Evolutionary conservation across 2,113 vertebrate species (phyloP).

Genomic region (Riparia riparia): DNA sequence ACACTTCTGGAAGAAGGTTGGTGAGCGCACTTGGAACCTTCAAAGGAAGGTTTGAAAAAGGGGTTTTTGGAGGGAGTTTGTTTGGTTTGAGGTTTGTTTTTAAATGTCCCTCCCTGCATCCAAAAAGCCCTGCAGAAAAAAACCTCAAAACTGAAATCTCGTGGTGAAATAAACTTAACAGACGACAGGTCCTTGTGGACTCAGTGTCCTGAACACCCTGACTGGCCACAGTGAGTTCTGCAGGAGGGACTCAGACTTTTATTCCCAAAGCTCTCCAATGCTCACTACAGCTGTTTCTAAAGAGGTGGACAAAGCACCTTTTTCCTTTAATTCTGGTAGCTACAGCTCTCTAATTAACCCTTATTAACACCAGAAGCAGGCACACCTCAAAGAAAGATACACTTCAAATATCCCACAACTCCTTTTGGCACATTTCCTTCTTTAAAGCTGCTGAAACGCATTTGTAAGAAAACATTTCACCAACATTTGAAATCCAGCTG

Average conservation of each 20-base stretch:
- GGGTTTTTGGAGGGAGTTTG: not conserved
- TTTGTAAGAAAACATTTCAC: not conserved
- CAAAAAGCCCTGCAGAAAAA: not conserved
- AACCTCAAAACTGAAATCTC: not conserved
- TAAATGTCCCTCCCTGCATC: no score
- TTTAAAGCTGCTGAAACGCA: not conserved
- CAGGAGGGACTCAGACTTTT: not conserved
- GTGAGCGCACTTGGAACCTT: constrained; percentile 97
- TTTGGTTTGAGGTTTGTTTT: not conserved
- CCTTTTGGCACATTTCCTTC: not conserved
- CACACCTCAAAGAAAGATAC: not conserved
- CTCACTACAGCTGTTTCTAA: not conserved
- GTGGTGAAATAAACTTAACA: not conserved
- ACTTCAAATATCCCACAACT: not conserved
- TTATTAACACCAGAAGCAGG: not conserved
- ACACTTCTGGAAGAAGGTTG: constrained; percentile 98
- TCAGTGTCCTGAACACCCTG: not conserved
- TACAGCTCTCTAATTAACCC: not conserved
- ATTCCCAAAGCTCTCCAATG: not conserved
- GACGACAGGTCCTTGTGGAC: not conserved
- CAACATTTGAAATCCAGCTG: not conserved
- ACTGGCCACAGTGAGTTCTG: not conserved
- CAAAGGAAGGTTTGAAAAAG: not conserved
- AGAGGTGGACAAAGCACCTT: not conserved
- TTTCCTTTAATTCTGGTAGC: not conserved